A percentile compares a stretch with the other conserved stretches of the same genome.
These are phyloP conservation scores for Cacatua alba DNA, from an alignment of 2,113 vertebrate species.

Conservation along the genomic window DNA sequence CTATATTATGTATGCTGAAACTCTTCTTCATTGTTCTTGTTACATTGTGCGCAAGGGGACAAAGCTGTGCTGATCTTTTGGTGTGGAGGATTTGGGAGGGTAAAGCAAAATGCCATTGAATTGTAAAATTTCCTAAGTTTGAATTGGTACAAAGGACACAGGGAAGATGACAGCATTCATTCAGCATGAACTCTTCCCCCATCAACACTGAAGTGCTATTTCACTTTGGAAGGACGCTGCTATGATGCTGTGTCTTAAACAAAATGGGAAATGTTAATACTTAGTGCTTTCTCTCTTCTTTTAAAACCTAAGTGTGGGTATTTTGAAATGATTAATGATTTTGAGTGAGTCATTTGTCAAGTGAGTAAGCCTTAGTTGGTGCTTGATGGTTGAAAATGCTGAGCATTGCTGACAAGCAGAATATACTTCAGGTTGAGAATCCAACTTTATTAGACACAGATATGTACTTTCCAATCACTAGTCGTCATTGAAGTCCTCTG, in stretches of 20 bases:
- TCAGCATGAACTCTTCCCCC: neutral
- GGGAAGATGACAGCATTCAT: neutral
- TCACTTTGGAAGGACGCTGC: neutral
- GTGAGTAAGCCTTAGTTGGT: neutral
- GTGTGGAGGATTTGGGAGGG: neutral
- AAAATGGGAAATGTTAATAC: neutral
- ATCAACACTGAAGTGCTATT: neutral
- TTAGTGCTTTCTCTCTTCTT: neutral
- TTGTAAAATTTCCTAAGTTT: neutral
- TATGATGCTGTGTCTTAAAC: neutral
- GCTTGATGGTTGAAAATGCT: neutral
- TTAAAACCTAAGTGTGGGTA: neutral
- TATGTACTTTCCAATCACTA: accelerated
- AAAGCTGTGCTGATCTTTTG: neutral
- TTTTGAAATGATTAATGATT: neutral
- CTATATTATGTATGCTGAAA: neutral
- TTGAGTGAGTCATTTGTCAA: neutral
- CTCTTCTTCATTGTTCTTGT: neutral
- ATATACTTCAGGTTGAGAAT: neutral
- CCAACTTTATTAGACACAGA: neutral
- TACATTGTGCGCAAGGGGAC: neutral
- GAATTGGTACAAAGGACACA: neutral
- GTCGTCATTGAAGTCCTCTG: neutral
- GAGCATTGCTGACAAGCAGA: neutral
- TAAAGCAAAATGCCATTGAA: neutral